Base-by-base conservation (phyloP, 2,113 vertebrate genomes). In the Erythrocercus mccallii region DNA sequence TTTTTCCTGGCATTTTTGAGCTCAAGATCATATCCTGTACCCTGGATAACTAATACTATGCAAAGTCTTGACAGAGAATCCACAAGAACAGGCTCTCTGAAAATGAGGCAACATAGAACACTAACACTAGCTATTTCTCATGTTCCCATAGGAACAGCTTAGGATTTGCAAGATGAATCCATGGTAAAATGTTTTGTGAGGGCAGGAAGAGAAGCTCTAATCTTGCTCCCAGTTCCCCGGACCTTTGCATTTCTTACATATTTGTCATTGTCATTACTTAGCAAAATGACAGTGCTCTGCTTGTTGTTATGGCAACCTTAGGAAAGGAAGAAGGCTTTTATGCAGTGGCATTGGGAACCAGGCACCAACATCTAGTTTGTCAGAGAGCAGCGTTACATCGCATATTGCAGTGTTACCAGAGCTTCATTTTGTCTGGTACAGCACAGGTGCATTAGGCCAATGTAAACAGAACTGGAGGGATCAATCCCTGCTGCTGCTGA, bases 241-340 rank as follows among this genome's bases (percentile, higher is more conserved):
- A 94, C 82, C 72, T 95, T 84, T 91, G 80, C 69, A 81, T 93
- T 96, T 96, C 76, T 92, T 81, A 79, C 38, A 12, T 92, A 84
- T 92, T 95, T 95, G 94, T 94, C 94, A 80, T 65, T 96, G 94
- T 96, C 82, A 76, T 90, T 91, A 90, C 82, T 95, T 92, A 86
- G 82, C 79, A 84, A 94, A 96, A 86, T 93, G 90, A 88, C 90
- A 86, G 53, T 0, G 1, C 72, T 83, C 57, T 66, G 44, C 69
- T 95, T 86, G 93, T 96, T 94, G 94, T 90, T 94, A 92, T 93
- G 86, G 92, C 82, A 93, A 94, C 92, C 31, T 10, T 65, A 53
- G 61, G 56, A 86, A 28, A 64, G 51, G 76, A 91, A 48, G 85
- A 44, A 81, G 57, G 72, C 68, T 86, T 88, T 86, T 71, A 33